A percentile compares a stretch with the other conserved stretches of the same genome.
phyloP scores from a whole-genome alignment of 2,888 invertebrate species.

The Andrena flavipes region DNA sequence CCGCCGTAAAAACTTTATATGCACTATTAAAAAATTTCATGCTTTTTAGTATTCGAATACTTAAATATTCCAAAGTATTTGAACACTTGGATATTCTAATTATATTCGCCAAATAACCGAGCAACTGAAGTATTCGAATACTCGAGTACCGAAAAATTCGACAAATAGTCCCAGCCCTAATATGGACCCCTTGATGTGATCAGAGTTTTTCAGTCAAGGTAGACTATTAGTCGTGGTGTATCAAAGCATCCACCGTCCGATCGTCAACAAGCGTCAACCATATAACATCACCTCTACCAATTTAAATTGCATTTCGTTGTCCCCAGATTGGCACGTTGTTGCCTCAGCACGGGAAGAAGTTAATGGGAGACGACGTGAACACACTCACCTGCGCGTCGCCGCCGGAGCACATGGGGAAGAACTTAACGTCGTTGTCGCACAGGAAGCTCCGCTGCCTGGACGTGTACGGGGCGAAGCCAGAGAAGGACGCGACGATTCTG shows the following conservation, averaged over 20 bases:
- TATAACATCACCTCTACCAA: neutral
- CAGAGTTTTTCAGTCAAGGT: too few relatives aligned
- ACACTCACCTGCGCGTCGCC: constrained; percentile 88
- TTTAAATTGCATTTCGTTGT: constrained; percentile 14
- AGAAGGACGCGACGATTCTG: constrained; percentile 89
- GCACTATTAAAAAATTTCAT: neutral
- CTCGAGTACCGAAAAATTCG: too few relatives aligned
- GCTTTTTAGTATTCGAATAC: too few relatives aligned
- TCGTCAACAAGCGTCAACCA: too few relatives aligned
- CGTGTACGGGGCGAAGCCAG: constrained; percentile 88
- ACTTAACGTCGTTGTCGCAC: constrained; percentile 87
- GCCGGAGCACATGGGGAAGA: constrained; percentile 87
- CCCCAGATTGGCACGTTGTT: constrained; percentile 75
- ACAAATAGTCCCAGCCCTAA: too few relatives aligned
- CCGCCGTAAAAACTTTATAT: neutral
- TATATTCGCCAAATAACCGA: too few relatives aligned
- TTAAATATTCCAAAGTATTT: too few relatives aligned
- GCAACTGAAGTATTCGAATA: too few relatives aligned
- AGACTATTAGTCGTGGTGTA: too few relatives aligned
- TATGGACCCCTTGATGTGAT: too few relatives aligned
- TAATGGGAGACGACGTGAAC: constrained; percentile 72
- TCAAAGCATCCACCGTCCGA: too few relatives aligned
- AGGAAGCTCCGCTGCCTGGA: constrained; percentile 89
- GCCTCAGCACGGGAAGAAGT: constrained; percentile 72
- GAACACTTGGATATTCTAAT: too few relatives aligned